These are phyloP conservation scores for Sebastes kiyomatsui DNA, from an alignment of 2,797 vertebrate species.

Conservation along the genomic window DNA sequence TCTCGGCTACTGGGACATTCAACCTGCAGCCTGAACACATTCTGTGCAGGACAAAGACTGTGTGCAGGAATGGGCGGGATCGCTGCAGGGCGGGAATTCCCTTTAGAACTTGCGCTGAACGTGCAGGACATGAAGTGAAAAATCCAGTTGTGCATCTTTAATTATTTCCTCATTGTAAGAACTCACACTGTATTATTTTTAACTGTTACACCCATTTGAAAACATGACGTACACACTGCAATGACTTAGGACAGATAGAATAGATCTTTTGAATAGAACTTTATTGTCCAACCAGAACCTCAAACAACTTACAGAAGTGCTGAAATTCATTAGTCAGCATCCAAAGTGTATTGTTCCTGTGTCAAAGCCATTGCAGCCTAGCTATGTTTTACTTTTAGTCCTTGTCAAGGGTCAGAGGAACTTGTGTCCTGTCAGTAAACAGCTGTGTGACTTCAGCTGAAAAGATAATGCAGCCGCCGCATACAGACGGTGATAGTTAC, in stretches of 20 bases:
- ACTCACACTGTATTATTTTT: not conserved
- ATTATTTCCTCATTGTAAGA: not conserved
- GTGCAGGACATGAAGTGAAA: not conserved
- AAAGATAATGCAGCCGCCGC: not conserved
- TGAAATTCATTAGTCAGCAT: not conserved
- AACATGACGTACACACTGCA: not conserved
- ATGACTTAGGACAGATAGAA: not conserved
- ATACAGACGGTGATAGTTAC: not conserved
- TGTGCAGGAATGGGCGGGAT: not conserved
- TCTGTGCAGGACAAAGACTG: not conserved
- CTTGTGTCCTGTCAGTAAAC: not conserved
- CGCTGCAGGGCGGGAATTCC: not conserved
- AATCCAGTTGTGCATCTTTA: not conserved
- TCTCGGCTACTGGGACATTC: not conserved
- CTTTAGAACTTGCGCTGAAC: not conserved
- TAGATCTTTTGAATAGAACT: not conserved
- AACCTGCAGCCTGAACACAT: not conserved
- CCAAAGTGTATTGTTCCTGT: not conserved
- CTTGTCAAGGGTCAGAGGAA: not conserved
- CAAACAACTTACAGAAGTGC: not conserved
- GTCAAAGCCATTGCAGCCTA: not conserved
- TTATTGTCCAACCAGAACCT: not conserved
- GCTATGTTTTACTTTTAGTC: not conserved
- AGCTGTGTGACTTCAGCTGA: not conserved
- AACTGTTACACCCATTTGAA: not conserved